These are phyloP conservation scores for Aselliscus stoliczkanus DNA, from an alignment of 2,797 vertebrate genomes.

Conservation along the genomic window DNA sequence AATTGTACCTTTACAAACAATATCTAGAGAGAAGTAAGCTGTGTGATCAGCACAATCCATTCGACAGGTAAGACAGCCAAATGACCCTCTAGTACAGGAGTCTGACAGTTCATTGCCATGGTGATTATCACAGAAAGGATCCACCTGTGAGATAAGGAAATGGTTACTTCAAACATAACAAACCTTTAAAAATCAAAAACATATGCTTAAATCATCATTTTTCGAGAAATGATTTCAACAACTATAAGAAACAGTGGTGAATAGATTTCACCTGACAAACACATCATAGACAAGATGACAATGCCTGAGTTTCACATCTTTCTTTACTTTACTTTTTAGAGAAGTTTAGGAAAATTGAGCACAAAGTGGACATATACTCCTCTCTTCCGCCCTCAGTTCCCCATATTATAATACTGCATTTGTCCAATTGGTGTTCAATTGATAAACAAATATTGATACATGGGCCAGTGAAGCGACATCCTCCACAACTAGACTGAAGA, in stretches of 20 bases:
- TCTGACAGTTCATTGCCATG: conserved; percentile 76
- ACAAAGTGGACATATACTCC: not conserved
- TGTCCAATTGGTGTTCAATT: not conserved
- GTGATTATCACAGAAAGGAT: conserved; percentile 78
- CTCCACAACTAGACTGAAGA: no score
- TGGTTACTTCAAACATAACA: not conserved
- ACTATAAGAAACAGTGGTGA: not conserved
- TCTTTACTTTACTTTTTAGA: not conserved
- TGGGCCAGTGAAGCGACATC: no score
- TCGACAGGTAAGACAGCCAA: conserved; percentile 87
- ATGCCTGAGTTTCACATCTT: not conserved
- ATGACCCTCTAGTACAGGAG: conserved; percentile 79
- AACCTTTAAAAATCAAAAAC: not conserved
- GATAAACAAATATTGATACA: not conserved
- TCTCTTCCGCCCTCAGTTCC: not conserved
- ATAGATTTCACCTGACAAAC: not conserved
- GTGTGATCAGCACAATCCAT: conserved; percentile 81
- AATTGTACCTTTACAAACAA: conserved; percentile 87
- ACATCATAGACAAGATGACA: not conserved
- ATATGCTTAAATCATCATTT: not conserved
- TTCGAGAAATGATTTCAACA: not conserved
- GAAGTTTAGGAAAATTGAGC: not conserved
- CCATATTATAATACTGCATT: not conserved
- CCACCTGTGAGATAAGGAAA: conserved; percentile 82
- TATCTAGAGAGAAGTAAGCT: conserved; percentile 83